Evolutionary conservation across 2,113 vertebrate species (phyloP).

Genomic region (Thalassarche chlororhynchos): DNA sequence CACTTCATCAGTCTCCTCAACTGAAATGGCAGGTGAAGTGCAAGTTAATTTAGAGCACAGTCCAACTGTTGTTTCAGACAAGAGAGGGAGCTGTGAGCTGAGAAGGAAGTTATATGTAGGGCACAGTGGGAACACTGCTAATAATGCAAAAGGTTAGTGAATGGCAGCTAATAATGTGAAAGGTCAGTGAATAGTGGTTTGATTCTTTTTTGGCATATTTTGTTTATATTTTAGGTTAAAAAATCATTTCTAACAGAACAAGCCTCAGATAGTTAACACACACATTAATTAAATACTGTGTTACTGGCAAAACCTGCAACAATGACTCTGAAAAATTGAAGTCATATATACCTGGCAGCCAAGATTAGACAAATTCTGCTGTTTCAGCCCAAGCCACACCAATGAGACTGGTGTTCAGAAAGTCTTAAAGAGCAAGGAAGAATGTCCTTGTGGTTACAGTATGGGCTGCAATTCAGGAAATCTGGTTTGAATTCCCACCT

Average conservation of each 20-base stretch:
- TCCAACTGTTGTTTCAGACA: conserved; percentile 59
- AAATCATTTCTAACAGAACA: not conserved
- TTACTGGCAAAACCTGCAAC: not conserved
- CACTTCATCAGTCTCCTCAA: conserved; percentile 66
- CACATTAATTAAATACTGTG: not conserved
- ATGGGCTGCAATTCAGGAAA: not conserved
- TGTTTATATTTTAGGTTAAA: not conserved
- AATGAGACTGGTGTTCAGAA: not conserved
- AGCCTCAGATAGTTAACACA: not conserved
- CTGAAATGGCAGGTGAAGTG: conserved; percentile 67
- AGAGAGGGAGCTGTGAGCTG: conserved; percentile 50
- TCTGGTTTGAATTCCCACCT: not conserved
- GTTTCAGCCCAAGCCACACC: not conserved
- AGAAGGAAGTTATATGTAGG: conserved; percentile 43
- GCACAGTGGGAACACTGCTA: conserved; percentile 56
- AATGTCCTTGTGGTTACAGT: not conserved
- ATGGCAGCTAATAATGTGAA: conserved; percentile 55
- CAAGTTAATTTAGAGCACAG: conserved; percentile 69
- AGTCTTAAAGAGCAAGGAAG: not conserved
- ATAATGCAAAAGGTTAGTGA: conserved; percentile 53
- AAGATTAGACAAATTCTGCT: not conserved
- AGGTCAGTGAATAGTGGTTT: conserved; percentile 36
- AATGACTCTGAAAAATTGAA: not conserved
- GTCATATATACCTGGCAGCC: not conserved
- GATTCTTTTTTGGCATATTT: not conserved